Base-by-base conservation (phyloP, 2,797 vertebrate species). In the Chaetodon trifasciatus region DNA sequence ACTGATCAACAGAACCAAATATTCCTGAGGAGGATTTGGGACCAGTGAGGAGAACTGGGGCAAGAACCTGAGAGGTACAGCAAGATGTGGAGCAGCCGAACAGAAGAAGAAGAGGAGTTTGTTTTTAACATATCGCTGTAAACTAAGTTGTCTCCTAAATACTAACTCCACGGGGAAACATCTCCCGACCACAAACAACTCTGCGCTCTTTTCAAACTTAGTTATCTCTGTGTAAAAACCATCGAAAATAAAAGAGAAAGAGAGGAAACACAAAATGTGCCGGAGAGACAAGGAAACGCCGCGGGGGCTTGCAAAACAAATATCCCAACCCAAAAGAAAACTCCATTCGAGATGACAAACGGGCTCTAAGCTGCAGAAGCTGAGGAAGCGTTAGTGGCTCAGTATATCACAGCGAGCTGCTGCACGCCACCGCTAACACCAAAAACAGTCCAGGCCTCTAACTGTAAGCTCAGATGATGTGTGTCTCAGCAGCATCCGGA, bases 281-380 rank as follows among this genome's bases (percentile, higher is more conserved):
- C 16, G 1, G n/a, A 13, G 68, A 81, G 67, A 70, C 7, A 1
- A n/a, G 15, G 13, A 73, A 75, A 46, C 37, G 44, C 74, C 19
- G 8, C 8, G 3, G 37, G 64, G 62, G 21, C 23, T 71, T 50
- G 64, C 65, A 61, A 47, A 84, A 72, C 79, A 78, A 91, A 87
- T 60, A 47, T 67, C 56, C 71, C 50, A 37, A 47, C 23, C 44
- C 35, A 23, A 50, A 82, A 65, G 46, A 83, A 75, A 64, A 75
- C 62, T 85, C 46, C 7, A n/a, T 49, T 79, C 57, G 35, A 35
- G 58, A 77, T 68, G 65, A 82, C 80, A 81, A 85, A 86, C 40
- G 40, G 62, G 39, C 53, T n/a, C 8, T 44, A 47, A 77, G 63
- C 73, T 81, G 64, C 57, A 79, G 79, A 8, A 68, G 35, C 37